phyloP scores from a whole-genome alignment of 1,140 invertebrate genomes.

The Heliconius hewitsoni region DNA sequence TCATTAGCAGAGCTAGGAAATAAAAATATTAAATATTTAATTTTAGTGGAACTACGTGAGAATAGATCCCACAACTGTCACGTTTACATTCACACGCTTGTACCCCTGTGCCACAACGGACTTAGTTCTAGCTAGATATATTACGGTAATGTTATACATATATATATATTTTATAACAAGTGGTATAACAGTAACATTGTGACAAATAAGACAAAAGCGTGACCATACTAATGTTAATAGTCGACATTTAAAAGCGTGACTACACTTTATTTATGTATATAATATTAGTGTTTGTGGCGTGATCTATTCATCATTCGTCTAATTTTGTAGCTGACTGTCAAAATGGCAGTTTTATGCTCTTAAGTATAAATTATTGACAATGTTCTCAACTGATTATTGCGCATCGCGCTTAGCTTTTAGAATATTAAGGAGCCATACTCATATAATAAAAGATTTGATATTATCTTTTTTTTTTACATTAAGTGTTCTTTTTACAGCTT shows the following conservation, averaged over 20 bases:
- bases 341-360: constrained; percentile 7
- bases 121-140: too few relatives aligned
- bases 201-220: constrained; percentile 39
- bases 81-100: too few relatives aligned
- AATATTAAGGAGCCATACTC: neutral
- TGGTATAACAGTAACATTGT: constrained; percentile 14
- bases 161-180: neutral
- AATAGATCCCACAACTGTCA: too few relatives aligned
- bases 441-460: neutral
- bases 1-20: too few relatives aligned
- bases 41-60: too few relatives aligned
- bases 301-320: constrained; percentile 32
- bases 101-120: too few relatives aligned
- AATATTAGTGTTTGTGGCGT: constrained; percentile 17
- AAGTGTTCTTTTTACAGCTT: too few relatives aligned
- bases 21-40: too few relatives aligned
- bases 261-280: constrained; percentile 27
- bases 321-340: constrained; percentile 22
- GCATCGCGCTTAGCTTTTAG: neutral
- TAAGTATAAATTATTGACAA: neutral
- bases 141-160: neutral
- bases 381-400: neutral
- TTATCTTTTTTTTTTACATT: too few relatives aligned
- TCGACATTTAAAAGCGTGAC: constrained; percentile 38
- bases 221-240: constrained; percentile 35